Base-by-base conservation (phyloP, 2,888 invertebrate genomes). In the Sinhomidia bicolor region DNA sequence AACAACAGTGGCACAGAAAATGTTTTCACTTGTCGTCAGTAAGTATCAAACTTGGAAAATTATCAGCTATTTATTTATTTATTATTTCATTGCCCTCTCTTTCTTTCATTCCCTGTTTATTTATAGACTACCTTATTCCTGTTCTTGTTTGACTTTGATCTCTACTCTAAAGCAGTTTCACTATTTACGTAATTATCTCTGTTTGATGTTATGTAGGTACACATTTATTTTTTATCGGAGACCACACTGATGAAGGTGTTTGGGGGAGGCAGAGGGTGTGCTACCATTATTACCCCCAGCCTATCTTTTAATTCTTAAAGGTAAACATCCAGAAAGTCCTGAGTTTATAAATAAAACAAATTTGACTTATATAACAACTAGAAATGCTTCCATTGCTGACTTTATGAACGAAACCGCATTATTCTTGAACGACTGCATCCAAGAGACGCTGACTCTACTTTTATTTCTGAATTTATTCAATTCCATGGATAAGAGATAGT, bases 41-140 rank as follows among this genome's bases (percentile, higher is more conserved):
- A 57, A 7, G 20, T 7, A 57, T 57, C n/a, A n/a, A n/a, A n/a
- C n/a, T n/a, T n/a, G n/a, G n/a, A n/a, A n/a, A n/a, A n/a, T n/a
- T n/a, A n/a, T n/a, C n/a, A n/a, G n/a, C n/a, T n/a, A 36, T n/a
- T 36, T 32, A 5, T 62, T 36, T 57, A 57, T 65, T 65, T 71
- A 71, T 71, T 71, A 29, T 44, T 23, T 10, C 44, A 23, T 44
- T 71, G 71, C 71, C 44, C 62, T n/a, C 71, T 44, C 41, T n/a
- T n/a, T 71, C 71, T 71, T 71, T 71, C 71, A 71, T 71, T 71
- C n/a, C 71, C 26, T 71, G 44, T 71, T 71, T 71, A 71, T 71
- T 71, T 71, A 44, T 71, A 44, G 71, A 71, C 71, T 23, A 20
- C 71, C 29, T 71, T 23, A 44, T 44, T 71, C 44, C 44, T 71